Percentiles rank a stretch among this genome's conserved stretches.
phyloP scores from a whole-genome alignment of 2,113 vertebrate species.

The Xiphophorus maculatus region DNA sequence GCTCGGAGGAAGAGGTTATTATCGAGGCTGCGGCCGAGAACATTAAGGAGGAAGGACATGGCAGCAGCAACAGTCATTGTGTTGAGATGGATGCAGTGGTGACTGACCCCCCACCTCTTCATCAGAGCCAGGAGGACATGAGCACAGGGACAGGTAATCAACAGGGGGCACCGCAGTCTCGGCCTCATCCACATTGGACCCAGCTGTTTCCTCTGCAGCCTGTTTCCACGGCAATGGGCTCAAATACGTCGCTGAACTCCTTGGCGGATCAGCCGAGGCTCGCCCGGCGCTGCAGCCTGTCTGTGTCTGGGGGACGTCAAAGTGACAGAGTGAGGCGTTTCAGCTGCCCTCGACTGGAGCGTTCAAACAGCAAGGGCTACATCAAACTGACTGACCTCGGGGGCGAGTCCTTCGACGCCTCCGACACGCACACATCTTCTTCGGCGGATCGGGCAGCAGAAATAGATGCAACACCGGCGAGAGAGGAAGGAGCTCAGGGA shows the following conservation, averaged over 20 bases:
- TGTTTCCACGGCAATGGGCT: conserved; percentile 68
- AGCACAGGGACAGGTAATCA: conserved; percentile 80
- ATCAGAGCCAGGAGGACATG: conserved; percentile 54
- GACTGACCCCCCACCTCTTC: conserved; percentile 30
- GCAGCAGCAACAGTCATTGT: conserved; percentile 24
- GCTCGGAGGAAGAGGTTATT: conserved; percentile 29
- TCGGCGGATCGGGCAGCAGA: conserved; percentile 72
- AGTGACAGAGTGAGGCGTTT: conserved; percentile 79
- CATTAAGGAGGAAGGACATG: conserved; percentile 35
- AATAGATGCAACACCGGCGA: conserved; percentile 42
- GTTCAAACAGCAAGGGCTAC: conserved; percentile 92
- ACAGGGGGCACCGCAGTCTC: conserved; percentile 65
- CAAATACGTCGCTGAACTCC: conserved; percentile 75
- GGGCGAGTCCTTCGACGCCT: conserved; percentile 87
- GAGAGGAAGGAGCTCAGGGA: conserved; percentile 55
- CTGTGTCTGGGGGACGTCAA: conserved; percentile 64
- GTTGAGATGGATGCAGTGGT: conserved; percentile 16
- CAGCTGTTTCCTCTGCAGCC: conserved; percentile 76
- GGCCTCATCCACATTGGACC: conserved; percentile 57
- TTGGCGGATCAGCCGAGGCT: conserved; percentile 78
- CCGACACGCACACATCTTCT: conserved; percentile 70
- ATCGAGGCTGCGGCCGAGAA: conserved; percentile 38
- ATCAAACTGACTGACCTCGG: conserved; percentile 86
- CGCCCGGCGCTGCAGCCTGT: conserved; percentile 72
- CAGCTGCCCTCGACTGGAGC: conserved; percentile 86